Percentiles rank a stretch among this genome's conserved stretches.
These are phyloP conservation scores for Callyntrura guangdongensis DNA, from an alignment of 2,888 invertebrate species.

Conservation along the genomic window DNA sequence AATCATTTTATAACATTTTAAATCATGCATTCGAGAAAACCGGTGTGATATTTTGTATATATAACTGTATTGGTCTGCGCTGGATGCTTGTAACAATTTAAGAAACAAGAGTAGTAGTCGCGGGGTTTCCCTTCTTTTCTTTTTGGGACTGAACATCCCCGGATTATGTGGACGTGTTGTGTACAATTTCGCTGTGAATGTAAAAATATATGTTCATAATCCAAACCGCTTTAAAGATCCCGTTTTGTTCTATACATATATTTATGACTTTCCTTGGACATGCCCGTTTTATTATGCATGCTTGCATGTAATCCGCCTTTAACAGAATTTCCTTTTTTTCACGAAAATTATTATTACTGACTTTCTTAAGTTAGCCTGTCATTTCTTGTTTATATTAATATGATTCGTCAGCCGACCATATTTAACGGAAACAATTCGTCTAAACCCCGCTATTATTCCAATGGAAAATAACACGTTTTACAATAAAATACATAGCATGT, in stretches of 20 bases:
- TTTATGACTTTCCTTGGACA: neutral
- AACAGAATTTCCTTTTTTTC: slow-evolving; percentile 42
- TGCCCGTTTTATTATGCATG: slow-evolving; percentile 43
- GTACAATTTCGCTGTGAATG: too few relatives aligned
- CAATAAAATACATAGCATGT: slow-evolving; percentile 12
- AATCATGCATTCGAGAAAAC: neutral
- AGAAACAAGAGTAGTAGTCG: neutral
- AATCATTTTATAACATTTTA: neutral
- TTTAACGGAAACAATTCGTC: slow-evolving; percentile 2
- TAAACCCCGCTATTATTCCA: slow-evolving; percentile 48
- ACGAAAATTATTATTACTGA: slow-evolving; percentile 33
- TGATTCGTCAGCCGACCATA: slow-evolving; percentile 20
- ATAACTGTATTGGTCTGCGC: slow-evolving; percentile 42
- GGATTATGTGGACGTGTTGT: too few relatives aligned
- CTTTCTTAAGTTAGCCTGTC: slow-evolving; percentile 35
- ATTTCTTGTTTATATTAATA: slow-evolving; percentile 50
- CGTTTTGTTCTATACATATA: neutral
- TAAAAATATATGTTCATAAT: too few relatives aligned
- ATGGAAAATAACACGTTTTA: slow-evolving; percentile 67
- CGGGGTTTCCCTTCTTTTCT: too few relatives aligned
- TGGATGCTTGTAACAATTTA: neutral
- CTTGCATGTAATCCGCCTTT: slow-evolving; percentile 67
- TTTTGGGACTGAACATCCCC: too few relatives aligned
- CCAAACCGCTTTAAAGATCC: too few relatives aligned
- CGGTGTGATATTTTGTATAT: neutral